phyloP scores from a whole-genome alignment of 2,888 invertebrate genomes.

The Caenorhabditis sp. region DNA sequence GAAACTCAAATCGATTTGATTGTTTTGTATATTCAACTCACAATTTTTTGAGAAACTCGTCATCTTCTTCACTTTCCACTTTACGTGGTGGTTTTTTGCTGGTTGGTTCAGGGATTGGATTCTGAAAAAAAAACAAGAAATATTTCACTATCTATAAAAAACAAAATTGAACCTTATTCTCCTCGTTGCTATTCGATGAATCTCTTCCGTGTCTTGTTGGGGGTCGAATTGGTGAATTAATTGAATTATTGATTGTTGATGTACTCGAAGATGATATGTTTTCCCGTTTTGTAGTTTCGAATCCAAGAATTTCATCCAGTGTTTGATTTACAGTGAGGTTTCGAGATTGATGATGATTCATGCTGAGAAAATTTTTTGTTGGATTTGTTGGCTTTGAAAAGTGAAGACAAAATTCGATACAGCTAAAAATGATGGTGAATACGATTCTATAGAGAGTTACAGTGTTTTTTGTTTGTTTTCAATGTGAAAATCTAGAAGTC shows the following conservation, averaged over 20 bases:
- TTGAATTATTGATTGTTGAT: slow-evolving; percentile 10
- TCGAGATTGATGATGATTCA: slow-evolving; percentile 20
- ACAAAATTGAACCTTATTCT: slow-evolving; percentile 22
- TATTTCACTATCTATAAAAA: no score
- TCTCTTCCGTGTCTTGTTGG: slow-evolving; percentile 49
- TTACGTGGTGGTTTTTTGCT: not conserved
- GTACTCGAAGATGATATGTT: not conserved
- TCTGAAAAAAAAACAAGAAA: no score
- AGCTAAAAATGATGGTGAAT: no score
- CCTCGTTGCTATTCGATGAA: slow-evolving; percentile 40
- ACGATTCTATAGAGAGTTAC: no score
- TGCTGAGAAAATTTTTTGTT: slow-evolving; percentile 2
- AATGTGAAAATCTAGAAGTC: no score
- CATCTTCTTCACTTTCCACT: slow-evolving; percentile 16
- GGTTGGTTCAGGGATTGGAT: not conserved
- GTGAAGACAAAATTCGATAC: no score
- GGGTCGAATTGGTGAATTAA: slow-evolving; percentile 36
- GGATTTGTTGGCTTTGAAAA: no score
- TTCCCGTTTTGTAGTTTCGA: not conserved
- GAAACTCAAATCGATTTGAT: slow-evolving; percentile 1
- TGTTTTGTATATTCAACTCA: not conserved
- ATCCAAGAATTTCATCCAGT: slow-evolving; percentile 38
- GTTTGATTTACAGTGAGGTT: slow-evolving; percentile 38
- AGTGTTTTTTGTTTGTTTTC: no score
- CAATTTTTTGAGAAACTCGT: slow-evolving; percentile 36